These are phyloP conservation scores for Casuarius casuarius DNA, from an alignment of 2,113 vertebrate genomes.

Conservation along the genomic window DNA sequence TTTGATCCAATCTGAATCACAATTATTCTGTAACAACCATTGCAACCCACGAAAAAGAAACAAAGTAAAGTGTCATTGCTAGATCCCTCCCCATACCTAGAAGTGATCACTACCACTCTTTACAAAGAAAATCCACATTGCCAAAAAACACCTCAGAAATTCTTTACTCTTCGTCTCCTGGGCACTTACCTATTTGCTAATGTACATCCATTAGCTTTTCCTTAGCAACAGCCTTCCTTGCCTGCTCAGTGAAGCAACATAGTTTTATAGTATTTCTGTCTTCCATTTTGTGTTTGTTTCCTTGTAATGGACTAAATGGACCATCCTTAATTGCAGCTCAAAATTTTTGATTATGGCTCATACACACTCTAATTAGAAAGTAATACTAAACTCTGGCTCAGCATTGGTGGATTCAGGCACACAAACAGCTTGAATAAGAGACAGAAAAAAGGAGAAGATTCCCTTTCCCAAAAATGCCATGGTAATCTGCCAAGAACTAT, in stretches of 20 bases:
- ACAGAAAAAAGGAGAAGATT: not conserved
- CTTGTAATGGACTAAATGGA: not conserved
- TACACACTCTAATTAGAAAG: not conserved
- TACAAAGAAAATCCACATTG: not conserved
- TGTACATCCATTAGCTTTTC: not conserved
- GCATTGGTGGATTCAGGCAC: not conserved
- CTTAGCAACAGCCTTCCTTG: not conserved
- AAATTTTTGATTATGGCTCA: not conserved
- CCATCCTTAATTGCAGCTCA: not conserved
- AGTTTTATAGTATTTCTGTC: not conserved
- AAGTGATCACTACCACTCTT: not conserved
- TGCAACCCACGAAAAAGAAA: not conserved
- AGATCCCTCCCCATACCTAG: not conserved
- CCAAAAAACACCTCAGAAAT: not conserved
- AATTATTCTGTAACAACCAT: not conserved
- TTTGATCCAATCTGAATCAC: constrained; percentile 25
- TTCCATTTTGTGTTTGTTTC: not conserved
- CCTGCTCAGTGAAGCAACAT: not conserved
- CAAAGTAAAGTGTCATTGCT: not conserved
- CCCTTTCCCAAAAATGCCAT: not conserved
- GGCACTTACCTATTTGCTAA: not conserved
- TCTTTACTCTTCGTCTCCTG: not conserved
- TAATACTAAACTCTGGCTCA: not conserved
- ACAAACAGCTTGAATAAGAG: not conserved
- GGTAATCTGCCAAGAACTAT: not conserved